A percentile compares a stretch with the other conserved stretches of the same genome.
Evolutionary conservation across 2,888 invertebrate species (phyloP).

Genomic region (Mimas tiliae): DNA sequence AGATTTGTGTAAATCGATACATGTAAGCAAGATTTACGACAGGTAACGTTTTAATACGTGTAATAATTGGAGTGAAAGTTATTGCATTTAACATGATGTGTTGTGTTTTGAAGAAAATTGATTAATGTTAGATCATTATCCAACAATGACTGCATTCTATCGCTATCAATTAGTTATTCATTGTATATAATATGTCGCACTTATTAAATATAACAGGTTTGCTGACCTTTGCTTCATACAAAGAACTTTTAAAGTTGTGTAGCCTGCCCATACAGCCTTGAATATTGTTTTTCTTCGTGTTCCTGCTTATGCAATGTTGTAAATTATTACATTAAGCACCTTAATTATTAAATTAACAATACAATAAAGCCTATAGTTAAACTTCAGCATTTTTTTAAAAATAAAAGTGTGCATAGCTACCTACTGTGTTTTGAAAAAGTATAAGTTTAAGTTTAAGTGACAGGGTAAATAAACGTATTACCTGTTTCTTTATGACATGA

Average conservation of each 20-base stretch:
- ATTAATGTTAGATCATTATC: constrained; percentile 1
- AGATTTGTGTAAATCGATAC: constrained; percentile 54
- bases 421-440: too few species aligned
- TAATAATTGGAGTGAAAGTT: constrained; percentile 68
- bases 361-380: too few species aligned
- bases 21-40: constrained; percentile 49
- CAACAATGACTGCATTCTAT: not conserved
- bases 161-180: not conserved
- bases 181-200: constrained; percentile 11
- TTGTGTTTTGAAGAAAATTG: constrained; percentile 36
- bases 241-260: constrained; percentile 28
- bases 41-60: constrained; percentile 53
- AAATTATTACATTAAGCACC: not conserved
- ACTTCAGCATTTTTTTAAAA: too few species aligned
- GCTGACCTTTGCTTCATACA: constrained; percentile 34
- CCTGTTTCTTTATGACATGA: too few species aligned
- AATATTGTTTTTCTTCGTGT: constrained; percentile 31
- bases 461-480: too few species aligned
- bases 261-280: constrained; percentile 38
- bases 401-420: too few species aligned
- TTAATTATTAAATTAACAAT: not conserved
- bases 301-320: constrained; percentile 30
- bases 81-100: constrained; percentile 13
- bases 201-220: constrained; percentile 36
- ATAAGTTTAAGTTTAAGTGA: too few species aligned